A percentile compares a stretch with the other conserved stretches of the same genome.
phyloP scores from a whole-genome alignment of 1,140 invertebrate species.

The Scaptomyza hsui region DNA sequence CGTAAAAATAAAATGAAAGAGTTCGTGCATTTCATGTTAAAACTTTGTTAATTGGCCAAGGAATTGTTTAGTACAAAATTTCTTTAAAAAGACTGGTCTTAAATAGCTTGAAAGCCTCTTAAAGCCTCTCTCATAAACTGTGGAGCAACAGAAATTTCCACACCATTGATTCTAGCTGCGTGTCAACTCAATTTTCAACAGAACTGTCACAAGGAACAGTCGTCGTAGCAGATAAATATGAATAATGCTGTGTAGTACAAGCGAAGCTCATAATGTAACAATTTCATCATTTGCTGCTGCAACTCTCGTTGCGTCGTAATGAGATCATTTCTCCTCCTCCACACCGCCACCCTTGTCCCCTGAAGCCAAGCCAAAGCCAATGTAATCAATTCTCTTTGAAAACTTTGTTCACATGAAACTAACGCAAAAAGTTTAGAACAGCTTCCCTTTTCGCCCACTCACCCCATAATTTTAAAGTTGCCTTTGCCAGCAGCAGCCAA shows the following conservation, averaged over 20 bases:
- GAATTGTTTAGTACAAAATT: too few relatives aligned
- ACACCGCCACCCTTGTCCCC: neutral
- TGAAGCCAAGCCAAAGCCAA: conserved; percentile 40
- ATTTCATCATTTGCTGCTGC: neutral
- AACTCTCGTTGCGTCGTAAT: conserved; percentile 10
- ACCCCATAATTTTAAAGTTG: conserved; percentile 48
- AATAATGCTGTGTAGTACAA: conserved; percentile 11
- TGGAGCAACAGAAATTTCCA: neutral
- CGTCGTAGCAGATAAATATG: conserved; percentile 36
- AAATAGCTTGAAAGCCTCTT: too few relatives aligned
- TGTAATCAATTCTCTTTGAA: conserved; percentile 72
- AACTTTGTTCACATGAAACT: conserved; percentile 64
- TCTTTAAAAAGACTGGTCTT: too few relatives aligned
- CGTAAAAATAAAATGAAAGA: conserved; percentile 17
- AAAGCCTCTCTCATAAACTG: neutral
- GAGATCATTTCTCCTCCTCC: conserved; percentile 14
- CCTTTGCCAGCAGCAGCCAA: conserved; percentile 18
- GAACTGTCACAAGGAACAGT: conserved; percentile 1
- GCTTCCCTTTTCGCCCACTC: neutral
- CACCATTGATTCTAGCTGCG: conserved; percentile 5
- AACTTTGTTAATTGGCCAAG: conserved; percentile 70
- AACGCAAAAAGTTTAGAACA: conserved; percentile 39
- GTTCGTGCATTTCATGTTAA: conserved; percentile 21
- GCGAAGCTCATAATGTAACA: conserved; percentile 8
- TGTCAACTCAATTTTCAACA: conserved; percentile 18